These are phyloP conservation scores for Pachypeltis micranthus DNA, from an alignment of 1,140 invertebrate genomes.

Conservation along the genomic window DNA sequence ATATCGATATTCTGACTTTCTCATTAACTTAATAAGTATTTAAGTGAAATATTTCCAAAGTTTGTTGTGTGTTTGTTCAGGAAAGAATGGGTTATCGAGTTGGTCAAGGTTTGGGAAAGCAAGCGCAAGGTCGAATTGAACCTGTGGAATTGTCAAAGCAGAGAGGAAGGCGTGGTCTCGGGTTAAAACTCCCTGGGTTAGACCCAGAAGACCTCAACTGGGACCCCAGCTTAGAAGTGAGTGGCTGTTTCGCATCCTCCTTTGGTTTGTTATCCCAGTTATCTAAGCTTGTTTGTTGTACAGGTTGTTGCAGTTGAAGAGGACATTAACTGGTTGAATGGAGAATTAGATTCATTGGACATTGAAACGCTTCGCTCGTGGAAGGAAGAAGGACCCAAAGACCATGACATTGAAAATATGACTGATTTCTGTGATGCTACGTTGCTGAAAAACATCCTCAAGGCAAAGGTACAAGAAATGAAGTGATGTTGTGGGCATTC, in stretches of 20 bases:
- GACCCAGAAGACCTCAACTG: no score
- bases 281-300: no score
- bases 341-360: conserved; percentile 27
- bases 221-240: no score
- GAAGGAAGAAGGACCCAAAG: conserved; percentile 49
- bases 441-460: conserved; percentile 56
- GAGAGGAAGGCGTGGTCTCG: conserved; percentile 73
- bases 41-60: no score
- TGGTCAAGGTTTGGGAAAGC: conserved; percentile 78
- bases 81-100: conserved; percentile 59
- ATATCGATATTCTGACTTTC: no score
- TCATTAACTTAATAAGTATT: no score
- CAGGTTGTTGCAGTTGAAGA: conserved; percentile 37
- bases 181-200: conserved; percentile 52
- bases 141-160: conserved; percentile 71
- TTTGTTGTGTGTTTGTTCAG: no score
- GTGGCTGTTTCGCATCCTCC: no score
- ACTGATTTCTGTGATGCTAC: conserved; percentile 60
- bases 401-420: conserved; percentile 64
- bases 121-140: conserved; percentile 63
- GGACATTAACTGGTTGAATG: conserved; percentile 37
- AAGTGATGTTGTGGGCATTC: no score
- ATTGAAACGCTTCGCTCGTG: conserved; percentile 40
- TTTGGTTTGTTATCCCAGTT: no score
- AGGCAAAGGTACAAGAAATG: conserved; percentile 61